Evolutionary conservation across 2,888 invertebrate genomes (phyloP).

Genomic region (Arctia plantaginis): DNA sequence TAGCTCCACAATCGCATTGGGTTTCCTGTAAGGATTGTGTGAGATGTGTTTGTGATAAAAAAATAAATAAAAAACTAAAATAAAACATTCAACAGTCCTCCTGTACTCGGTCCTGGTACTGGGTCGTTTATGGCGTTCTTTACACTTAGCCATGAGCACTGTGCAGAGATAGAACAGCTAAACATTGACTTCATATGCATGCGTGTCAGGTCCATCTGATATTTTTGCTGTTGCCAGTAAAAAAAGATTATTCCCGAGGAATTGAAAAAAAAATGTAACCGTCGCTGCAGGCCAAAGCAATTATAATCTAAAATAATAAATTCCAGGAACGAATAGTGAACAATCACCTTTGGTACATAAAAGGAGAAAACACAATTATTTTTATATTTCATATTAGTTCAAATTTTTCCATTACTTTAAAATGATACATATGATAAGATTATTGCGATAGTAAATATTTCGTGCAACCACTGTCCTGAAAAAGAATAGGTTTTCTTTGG

Average conservation of each 20-base stretch:
- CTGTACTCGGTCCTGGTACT: too few species aligned
- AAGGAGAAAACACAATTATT: neutral
- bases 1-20: too few species aligned
- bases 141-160: neutral
- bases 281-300: too few species aligned
- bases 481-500: slow-evolving; percentile 46
- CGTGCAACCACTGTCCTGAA: slow-evolving; percentile 46
- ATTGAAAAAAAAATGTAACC: neutral
- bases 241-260: neutral
- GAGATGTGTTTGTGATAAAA: too few species aligned
- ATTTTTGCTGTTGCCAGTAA: neutral
- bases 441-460: neutral
- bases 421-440: neutral
- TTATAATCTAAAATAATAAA: neutral
- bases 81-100: too few species aligned
- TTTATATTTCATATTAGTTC: neutral
- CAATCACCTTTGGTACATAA: neutral
- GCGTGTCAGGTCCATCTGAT: neutral
- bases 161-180: neutral
- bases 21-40: too few species aligned
- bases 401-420: neutral
- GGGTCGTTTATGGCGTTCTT: neutral
- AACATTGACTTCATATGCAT: neutral
- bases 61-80: too few species aligned
- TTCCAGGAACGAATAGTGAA: neutral